Percentiles rank a stretch among this genome's conserved stretches.
These are phyloP conservation scores for Crepidodera aurea DNA, from an alignment of 2,888 invertebrate genomes.

Conservation along the genomic window DNA sequence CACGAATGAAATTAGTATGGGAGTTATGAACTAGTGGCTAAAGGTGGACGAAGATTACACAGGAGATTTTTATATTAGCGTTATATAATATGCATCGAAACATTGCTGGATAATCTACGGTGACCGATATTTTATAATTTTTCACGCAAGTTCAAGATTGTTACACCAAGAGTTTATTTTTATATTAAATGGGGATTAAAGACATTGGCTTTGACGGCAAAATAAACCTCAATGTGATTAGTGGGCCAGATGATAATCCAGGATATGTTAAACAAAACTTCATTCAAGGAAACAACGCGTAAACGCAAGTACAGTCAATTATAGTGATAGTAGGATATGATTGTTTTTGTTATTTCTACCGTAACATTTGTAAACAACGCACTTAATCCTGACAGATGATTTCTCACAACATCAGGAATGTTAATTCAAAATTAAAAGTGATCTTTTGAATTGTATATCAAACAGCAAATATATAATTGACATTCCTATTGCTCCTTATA, in stretches of 20 bases:
- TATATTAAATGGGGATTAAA: no score
- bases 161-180: no score
- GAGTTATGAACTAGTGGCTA: conserved; percentile 29
- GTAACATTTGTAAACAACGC: background rate
- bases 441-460: background rate
- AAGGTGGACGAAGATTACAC: conserved; percentile 10
- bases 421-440: conserved; percentile 14
- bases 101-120: background rate
- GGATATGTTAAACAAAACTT: no score
- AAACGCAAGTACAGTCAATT: no score
- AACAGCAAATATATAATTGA: conserved; percentile 22
- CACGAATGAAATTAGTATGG: conserved; percentile 33
- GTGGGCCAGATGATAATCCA: no score
- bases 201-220: no score
- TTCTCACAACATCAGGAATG: background rate
- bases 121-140: background rate
- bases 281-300: no score
- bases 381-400: background rate
- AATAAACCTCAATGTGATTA: no score
- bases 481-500: conserved; percentile 21
- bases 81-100: conserved; percentile 1
- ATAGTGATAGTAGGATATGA: no score
- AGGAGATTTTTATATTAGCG: background rate
- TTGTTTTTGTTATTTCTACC: conserved; percentile 1
- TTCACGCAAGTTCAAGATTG: no score